Evolutionary conservation across 2,797 vertebrate genomes (phyloP), one percentile per base, ranked within the genome.

Genomic region (Luscinia megarhynchos): DNA sequence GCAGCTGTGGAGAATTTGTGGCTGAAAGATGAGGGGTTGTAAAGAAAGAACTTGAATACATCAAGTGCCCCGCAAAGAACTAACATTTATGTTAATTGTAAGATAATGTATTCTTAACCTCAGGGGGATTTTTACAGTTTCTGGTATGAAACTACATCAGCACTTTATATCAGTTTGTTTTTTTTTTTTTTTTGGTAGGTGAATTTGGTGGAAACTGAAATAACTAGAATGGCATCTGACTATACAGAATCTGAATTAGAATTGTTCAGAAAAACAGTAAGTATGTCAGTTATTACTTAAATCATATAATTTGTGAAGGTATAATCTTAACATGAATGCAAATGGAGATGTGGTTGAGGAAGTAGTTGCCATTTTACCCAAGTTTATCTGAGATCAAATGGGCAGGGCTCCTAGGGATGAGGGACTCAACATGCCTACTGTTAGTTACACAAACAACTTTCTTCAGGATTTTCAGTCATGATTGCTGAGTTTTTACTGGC

Each of bases 221-320:
- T 99, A 94, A 99, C 99, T 84, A 98, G 98, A 96, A 98, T 99
- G 99, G 98, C 99, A 1, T 98, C 98, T 8, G 99, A 99, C 97
- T 99, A 99, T 91, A 97, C 99, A 4, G 99, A 99, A 96, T 99
- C 97, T 21, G 99, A 99, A 77, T 95, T 99, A 82, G 99, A 99
- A 95, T 95, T 99, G 66, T 99, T 99, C 91, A 98, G 98, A 89
- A 99, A 99, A 98, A 98, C 98, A 2, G 99, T 99, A 94, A 98
- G 98, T 97, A 75, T 15, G 20, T 29, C 23, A 66, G 10, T 24
- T 75, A 21, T 14, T 53, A 15, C 18, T 69, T 23, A 30, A 84
- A 63, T 12, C 9, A 22, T 54, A 32, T 76, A 58, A 54, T 75
- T 38, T n/a, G 11, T 72, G 57, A 82, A 59, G 9, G 3, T 68